Percentiles rank a stretch among this genome's conserved stretches.
Conservation (phyloP, 2,113 vertebrate species). For the Pangasianodon gigas region DNA sequence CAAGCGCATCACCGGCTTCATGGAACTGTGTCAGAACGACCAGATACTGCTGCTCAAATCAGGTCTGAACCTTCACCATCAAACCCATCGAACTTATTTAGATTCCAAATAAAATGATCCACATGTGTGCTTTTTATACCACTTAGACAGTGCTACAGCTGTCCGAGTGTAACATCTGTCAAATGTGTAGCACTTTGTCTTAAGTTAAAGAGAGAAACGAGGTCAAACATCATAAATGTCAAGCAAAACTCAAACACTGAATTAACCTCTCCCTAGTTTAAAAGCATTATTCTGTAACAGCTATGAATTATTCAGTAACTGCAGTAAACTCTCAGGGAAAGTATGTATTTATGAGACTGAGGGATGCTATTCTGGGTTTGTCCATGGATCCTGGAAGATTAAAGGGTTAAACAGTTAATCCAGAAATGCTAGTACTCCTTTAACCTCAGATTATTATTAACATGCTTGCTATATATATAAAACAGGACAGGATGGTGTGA, state of each 20-base stretch:
- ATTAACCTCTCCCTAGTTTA: background rate
- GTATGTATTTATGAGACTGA: background rate
- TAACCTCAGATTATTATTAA: background rate
- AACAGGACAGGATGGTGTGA: too few relatives aligned
- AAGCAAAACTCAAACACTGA: background rate
- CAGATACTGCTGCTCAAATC: constrained; percentile 99
- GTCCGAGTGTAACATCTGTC: background rate
- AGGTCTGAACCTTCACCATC: constrained; percentile 75
- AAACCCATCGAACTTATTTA: background rate
- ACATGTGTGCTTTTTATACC: background rate
- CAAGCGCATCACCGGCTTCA: constrained; percentile 98
- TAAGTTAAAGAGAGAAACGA: background rate
- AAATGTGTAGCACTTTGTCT: background rate
- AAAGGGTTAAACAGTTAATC: background rate
- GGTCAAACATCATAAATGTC: background rate
- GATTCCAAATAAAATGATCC: background rate
- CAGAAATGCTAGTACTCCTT: background rate
- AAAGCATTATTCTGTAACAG: background rate
- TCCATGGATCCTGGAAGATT: background rate
- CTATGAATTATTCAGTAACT: background rate
- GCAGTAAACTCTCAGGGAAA: background rate
- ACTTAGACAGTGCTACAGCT: background rate
- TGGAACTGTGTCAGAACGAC: constrained; percentile 99
- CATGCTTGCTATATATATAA: background rate
- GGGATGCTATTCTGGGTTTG: background rate